Conservation (phyloP, 2,888 invertebrate species). For the Geophilus truncorum region DNA sequence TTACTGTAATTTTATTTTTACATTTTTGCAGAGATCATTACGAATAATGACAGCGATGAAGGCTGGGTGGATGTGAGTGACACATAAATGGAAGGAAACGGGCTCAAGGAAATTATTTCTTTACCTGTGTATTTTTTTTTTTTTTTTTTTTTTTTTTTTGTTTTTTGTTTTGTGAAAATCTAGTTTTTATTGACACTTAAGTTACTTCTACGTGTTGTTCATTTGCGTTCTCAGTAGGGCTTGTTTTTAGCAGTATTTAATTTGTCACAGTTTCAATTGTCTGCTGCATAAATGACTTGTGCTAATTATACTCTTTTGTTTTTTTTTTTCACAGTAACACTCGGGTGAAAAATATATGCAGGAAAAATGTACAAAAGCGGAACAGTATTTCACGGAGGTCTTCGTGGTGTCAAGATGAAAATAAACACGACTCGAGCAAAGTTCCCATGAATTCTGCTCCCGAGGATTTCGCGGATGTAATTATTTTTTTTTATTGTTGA, state of each 20-base stretch:
- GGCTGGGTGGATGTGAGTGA: slow-evolving; percentile 57
- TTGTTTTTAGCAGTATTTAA: not conserved
- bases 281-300: not conserved
- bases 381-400: not conserved
- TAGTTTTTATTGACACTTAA: not conserved
- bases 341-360: not conserved
- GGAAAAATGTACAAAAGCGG: not conserved
- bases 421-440: not conserved
- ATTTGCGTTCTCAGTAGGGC: not conserved
- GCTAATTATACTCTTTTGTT: not conserved
- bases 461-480: not conserved
- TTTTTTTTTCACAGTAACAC: not conserved
- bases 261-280: not conserved
- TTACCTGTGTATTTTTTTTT: not conserved
- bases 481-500: not conserved
- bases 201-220: not conserved
- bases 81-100: slow-evolving; percentile 34
- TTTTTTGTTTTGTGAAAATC: too few relatives aligned
- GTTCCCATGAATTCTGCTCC: not conserved
- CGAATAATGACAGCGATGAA: slow-evolving; percentile 54
- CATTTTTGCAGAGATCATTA: not conserved
- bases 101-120: not conserved
- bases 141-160: not conserved
- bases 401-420: not conserved
- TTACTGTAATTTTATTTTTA: not conserved